Evolutionary conservation across 2,888 invertebrate species (phyloP).

Genomic region (Eupithecia vulgata): DNA sequence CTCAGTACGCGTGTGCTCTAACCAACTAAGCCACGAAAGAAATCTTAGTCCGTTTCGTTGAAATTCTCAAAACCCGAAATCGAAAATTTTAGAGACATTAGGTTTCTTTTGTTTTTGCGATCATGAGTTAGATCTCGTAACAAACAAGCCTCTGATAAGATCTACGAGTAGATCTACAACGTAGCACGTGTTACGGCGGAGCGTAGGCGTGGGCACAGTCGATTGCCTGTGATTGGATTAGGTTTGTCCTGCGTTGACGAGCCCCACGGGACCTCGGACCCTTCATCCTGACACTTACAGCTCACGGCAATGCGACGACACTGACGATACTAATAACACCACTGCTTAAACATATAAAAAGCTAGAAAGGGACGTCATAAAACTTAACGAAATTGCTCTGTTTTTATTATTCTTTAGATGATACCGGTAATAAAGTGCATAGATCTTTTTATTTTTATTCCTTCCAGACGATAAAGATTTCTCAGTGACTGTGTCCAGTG

Average conservation of each 20-base stretch:
- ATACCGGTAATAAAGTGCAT: constrained; percentile 51
- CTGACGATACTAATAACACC: constrained; percentile 66
- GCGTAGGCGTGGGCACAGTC: constrained; percentile 68
- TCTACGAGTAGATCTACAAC: constrained; percentile 23
- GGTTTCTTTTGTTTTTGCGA: neutral
- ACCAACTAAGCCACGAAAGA: too few relatives aligned
- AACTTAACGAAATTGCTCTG: constrained; percentile 56
- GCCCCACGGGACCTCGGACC: constrained; percentile 79
- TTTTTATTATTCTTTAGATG: constrained; percentile 61
- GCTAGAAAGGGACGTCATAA: constrained; percentile 57
- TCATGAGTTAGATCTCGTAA: neutral
- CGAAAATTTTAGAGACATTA: too few relatives aligned
- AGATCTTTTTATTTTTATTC: constrained; percentile 38
- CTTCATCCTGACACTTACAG: constrained; percentile 47
- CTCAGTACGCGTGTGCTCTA: too few relatives aligned
- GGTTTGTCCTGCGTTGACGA: constrained; percentile 84
- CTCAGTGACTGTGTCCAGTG: constrained; percentile 47
- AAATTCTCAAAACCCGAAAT: too few relatives aligned
- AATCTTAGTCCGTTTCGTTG: too few relatives aligned
- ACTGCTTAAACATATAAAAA: constrained; percentile 65
- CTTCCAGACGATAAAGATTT: constrained; percentile 42
- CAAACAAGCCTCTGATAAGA: neutral
- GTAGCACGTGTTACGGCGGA: constrained; percentile 50
- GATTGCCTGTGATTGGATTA: constrained; percentile 86
- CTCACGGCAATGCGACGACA: constrained; percentile 70